Conservation (phyloP, 53 echinoderm and acorn worm genomes). For the Echinarachnius parma region DNA sequence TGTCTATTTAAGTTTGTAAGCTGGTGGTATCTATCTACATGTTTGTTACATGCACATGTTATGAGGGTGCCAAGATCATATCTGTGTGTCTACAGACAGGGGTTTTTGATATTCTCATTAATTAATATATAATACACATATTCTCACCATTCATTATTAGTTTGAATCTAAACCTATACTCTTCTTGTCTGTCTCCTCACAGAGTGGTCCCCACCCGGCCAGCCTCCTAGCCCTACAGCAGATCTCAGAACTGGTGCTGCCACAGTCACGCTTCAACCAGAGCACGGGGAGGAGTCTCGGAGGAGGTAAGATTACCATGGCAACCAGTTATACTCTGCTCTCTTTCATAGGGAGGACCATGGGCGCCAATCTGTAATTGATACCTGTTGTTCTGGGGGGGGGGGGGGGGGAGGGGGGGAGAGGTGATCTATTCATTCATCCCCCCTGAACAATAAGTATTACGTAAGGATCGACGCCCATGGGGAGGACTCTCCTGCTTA, state of each 20-base stretch:
- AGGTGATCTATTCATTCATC: background rate
- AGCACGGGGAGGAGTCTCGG: constrained; percentile 50
- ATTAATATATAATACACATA: no score
- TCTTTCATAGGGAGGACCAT: background rate
- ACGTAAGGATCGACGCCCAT: no score
- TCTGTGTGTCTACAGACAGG: no score
- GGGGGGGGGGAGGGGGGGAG: background rate
- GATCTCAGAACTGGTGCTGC: constrained; percentile 92
- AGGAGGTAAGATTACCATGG: constrained; percentile 45
- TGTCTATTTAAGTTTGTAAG: no score
- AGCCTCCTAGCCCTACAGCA: constrained; percentile 98
- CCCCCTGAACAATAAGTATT: no score
- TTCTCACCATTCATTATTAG: background rate
- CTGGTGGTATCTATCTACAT: no score
- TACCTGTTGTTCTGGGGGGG: background rate
- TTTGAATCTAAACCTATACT: background rate
- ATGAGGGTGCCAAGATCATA: no score
- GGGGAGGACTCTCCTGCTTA: background rate
- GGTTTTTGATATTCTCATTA: no score
- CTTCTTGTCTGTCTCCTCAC: constrained; percentile 30
- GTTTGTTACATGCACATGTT: no score
- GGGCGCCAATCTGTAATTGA: no score
- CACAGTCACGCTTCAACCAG: constrained; percentile 97
- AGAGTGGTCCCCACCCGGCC: constrained; percentile 99
- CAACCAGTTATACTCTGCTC: no score